Evolutionary conservation across 2,888 invertebrate species (phyloP).

Genomic region (Callyntrura guangdongensis): DNA sequence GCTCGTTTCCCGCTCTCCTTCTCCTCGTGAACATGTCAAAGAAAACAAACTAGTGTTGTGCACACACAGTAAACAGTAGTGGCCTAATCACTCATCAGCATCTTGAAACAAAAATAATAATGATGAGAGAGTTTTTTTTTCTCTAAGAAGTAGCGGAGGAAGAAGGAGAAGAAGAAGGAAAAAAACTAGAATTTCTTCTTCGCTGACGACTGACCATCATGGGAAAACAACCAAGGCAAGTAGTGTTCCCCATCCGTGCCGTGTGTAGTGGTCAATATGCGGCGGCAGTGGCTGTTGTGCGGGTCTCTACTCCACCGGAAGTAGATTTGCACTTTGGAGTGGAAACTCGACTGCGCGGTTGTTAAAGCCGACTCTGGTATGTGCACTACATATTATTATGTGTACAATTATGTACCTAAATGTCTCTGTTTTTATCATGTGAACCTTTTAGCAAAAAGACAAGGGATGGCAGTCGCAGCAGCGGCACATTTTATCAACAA

Average conservation of each 20-base stretch:
- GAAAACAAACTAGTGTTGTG: background rate
- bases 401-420: background rate
- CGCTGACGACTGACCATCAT: slow-evolving; percentile 40
- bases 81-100: slow-evolving; percentile 21
- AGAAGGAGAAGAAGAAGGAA: background rate
- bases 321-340: slow-evolving; percentile 58
- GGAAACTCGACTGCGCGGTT: too few species aligned
- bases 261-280: slow-evolving; percentile 51
- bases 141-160: too few species aligned
- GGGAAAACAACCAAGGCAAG: slow-evolving; percentile 24
- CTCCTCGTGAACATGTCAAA: slow-evolving; percentile 44
- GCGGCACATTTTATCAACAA: slow-evolving; percentile 5
- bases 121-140: too few species aligned
- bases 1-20: background rate
- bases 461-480: slow-evolving; percentile 31
- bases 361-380: too few species aligned
- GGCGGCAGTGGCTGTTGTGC: background rate
- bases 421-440: slow-evolving; percentile 35
- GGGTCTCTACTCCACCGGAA: slow-evolving; percentile 32
- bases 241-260: slow-evolving; percentile 15
- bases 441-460: slow-evolving; percentile 67
- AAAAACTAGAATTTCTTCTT: slow-evolving; percentile 65
- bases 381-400: slow-evolving; percentile 3
- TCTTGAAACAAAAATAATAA: slow-evolving; percentile 4
- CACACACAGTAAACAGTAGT: slow-evolving; percentile 17